Percentiles rank a stretch among this genome's conserved stretches.
phyloP scores from a whole-genome alignment of 2,113 vertebrate species.

The Haemorhous mexicanus region DNA sequence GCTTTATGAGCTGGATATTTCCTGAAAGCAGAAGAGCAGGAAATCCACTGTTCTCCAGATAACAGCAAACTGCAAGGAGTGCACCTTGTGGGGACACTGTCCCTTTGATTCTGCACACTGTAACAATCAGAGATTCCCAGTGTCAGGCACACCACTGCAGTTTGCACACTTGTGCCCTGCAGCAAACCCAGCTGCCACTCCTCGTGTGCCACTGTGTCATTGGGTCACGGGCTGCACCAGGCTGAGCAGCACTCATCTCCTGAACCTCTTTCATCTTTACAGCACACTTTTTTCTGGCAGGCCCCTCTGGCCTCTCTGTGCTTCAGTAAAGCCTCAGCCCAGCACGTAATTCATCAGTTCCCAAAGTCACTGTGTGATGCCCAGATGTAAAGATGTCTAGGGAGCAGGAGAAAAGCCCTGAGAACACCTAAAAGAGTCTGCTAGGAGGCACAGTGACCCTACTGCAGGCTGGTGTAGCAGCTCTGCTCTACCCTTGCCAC shows the following conservation, averaged over 20 bases:
- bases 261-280: neutral
- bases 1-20: neutral
- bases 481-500: neutral
- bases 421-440: neutral
- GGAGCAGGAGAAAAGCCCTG: neutral
- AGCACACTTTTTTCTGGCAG: neutral
- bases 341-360: neutral
- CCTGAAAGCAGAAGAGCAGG: neutral
- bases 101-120: neutral
- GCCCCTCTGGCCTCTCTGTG: neutral
- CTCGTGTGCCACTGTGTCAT: neutral
- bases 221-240: neutral
- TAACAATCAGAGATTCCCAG: neutral
- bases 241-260: neutral
- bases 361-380: neutral
- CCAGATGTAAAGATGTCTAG: neutral
- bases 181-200: neutral
- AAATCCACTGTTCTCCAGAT: neutral
- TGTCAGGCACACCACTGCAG: fast-evolving
- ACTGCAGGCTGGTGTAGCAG: neutral
- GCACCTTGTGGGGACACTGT: neutral
- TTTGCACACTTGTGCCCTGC: neutral
- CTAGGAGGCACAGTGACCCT: neutral
- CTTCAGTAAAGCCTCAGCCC: neutral
- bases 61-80: neutral